Base-by-base conservation (phyloP, 2,797 vertebrate species). In the Coluber constrictor region DNA sequence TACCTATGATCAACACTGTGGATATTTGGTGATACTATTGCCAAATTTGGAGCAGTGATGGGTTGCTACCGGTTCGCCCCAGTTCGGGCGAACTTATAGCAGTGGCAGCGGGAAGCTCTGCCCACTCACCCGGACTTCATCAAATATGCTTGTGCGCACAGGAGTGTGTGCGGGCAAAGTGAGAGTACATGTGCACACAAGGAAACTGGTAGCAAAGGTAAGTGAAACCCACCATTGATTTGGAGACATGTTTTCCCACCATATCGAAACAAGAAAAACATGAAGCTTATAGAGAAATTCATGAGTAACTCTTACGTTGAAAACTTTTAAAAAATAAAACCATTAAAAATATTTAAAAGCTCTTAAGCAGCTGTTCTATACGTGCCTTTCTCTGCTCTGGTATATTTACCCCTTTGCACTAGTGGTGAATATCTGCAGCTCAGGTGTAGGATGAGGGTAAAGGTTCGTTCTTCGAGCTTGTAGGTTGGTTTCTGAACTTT, bases 101-200 rank as follows among this genome's bases (percentile, higher is more conserved):
- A 54, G 51, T 1, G 9, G 51, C 51, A 7, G 8, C 51, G 1
- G 51, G 51, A 54, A 1, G 51, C 51, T 54, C 51, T 8, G 51
- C 51, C 51, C 8, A 54, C 51, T 8, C 1, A 54, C 51, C 51
- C 51, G 0, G 51, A 54, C 51, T 54, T 54, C 9, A 54, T 54
- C 9, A 54, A 54, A 9, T 54, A 54, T 54, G 51, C 51, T 51
- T 9, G 47, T 54, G 51, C 8, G 1, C 51, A 54, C 51, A 54
- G 51, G 9, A 54, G 51, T 54, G 47, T 47, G 47, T 47, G 51
- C 1, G 51, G 9, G 51, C 9, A 1, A 54, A 54, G 9, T 54
- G 51, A 54, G 1, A 8, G 9, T 47, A 5, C 5, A 6, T 1
- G 47, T 6, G 7, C 51, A 0, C 1, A 1, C 9, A 10, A 54